These are phyloP conservation scores for Drosophila prostipennis DNA, from an alignment of 2,888 invertebrate genomes.

Conservation along the genomic window DNA sequence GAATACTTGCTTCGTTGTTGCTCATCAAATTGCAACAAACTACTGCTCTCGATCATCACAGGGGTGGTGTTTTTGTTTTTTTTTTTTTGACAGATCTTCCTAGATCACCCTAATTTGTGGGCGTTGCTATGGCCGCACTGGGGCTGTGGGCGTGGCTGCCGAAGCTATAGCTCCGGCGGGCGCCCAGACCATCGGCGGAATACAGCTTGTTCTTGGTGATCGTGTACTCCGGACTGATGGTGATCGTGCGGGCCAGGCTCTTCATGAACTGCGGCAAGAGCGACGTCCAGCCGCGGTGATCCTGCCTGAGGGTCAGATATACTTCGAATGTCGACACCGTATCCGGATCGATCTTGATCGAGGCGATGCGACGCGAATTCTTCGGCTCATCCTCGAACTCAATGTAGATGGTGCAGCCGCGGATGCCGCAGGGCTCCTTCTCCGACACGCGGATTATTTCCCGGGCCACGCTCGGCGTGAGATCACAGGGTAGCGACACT, in stretches of 20 bases:
- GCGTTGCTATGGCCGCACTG: conserved; percentile 73
- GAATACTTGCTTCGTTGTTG: conserved; percentile 79
- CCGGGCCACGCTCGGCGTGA: conserved; percentile 81
- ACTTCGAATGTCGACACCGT: conserved; percentile 81
- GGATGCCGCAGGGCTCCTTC: conserved; percentile 81
- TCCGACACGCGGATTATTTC: conserved; percentile 81
- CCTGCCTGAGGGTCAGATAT: conserved; percentile 81
- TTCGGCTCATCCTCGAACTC: conserved; percentile 82
- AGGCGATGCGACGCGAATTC: conserved; percentile 81
- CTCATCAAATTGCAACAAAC: conserved; percentile 71
- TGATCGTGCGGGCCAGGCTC: conserved; percentile 80
- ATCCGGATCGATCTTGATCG: conserved; percentile 79
- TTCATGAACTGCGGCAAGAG: conserved; percentile 82
- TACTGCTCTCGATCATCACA: conserved; percentile 75
- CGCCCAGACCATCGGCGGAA: conserved; percentile 69
- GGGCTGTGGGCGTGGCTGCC: conserved; percentile 61
- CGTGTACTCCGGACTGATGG: conserved; percentile 81
- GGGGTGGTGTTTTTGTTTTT: conserved; percentile 65
- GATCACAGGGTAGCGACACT: conserved; percentile 83
- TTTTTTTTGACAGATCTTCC: conserved; percentile 4
- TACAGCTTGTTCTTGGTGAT: conserved; percentile 81
- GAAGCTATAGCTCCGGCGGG: conserved; percentile 69
- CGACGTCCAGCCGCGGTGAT: conserved; percentile 81
- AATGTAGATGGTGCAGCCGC: conserved; percentile 81
- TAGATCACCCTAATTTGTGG: conserved; percentile 59